Base-by-base conservation (phyloP, 2,888 invertebrate genomes). In the Nipponacmea schrenckii region DNA sequence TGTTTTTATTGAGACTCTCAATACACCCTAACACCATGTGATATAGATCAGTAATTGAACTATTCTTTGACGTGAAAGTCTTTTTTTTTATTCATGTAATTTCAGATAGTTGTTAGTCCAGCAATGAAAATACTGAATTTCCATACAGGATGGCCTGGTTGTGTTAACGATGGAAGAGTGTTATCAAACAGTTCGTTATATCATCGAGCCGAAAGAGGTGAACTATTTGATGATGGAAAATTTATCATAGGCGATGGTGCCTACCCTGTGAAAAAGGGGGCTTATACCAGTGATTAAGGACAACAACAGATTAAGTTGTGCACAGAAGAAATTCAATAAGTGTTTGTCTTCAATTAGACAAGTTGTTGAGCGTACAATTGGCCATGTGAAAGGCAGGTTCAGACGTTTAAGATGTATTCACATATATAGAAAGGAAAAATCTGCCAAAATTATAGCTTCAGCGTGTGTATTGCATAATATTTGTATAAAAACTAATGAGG, bases 401-500 rank as follows among this genome's bases (percentile, higher is more conserved):
- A 27, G 44, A 7, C 64, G 64, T 27, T 17, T 64, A 27, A 64
- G 44, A 44, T 64, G 44, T 31, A 31, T 31, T 15, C 50, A 50
- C 17, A 50, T 50, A 17, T 50, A 50, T 50, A 50, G n/a, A 8
- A 31, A 27, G 24, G 64, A 64, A 31, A 31, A 15, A 27, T 26
- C 44, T 17, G 27, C 27, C 12, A 50, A 50, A 50, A 50, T 50
- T 8, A 50, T 50, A 17, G 8, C 17, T 15, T 2, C 64, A 64
- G 64, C 64, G 1, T 64, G 64, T 64, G 31, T 64, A n/a, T 31
- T 64, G 15, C 64, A 64, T 20, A 64, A 64, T 27, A 64, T 64
- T 14, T 44, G 64, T 27, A 64, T 64, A 27, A 20, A 14, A 27
- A 20, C 15, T n/a, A 14, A 44, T n/a, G 64, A 64, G 24, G 64